Conservation (phyloP, 1,140 invertebrate species). For the Drosophila busckii region DNA sequence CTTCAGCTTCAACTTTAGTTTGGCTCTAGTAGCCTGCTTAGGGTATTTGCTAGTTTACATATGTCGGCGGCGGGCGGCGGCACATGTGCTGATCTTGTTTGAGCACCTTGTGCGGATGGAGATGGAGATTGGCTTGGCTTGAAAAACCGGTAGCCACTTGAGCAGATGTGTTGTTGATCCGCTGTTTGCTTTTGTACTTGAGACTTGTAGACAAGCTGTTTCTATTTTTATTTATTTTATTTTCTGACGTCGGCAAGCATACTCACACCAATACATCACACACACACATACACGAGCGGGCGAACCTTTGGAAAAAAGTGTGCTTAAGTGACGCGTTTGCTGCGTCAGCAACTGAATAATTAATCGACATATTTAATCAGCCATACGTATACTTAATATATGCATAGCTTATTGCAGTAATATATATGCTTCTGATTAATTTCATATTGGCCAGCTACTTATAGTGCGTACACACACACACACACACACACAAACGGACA, state of each 20-base stretch:
- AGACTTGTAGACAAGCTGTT: constrained; percentile 30
- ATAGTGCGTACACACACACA: no score
- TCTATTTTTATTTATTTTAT: constrained; percentile 21
- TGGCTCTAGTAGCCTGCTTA: no score
- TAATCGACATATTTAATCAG: constrained; percentile 65
- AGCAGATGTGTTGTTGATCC: constrained; percentile 15
- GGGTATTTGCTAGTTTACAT: no score
- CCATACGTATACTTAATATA: constrained; percentile 39
- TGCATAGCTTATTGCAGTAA: no score
- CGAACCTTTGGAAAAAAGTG: constrained; percentile 33
- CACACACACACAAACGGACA: no score
- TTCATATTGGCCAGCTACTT: no score
- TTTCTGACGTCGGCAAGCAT: constrained; percentile 56
- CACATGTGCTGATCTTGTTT: no score
- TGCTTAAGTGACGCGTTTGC: constrained; percentile 61
- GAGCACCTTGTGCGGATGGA: constrained; percentile 21
- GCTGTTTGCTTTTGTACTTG: constrained; percentile 25
- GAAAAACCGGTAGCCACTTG: constrained; percentile 33
- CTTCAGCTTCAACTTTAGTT: no score
- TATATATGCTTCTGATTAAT: no score
- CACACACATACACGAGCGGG: constrained; percentile 37
- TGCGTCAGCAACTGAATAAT: constrained; percentile 74
- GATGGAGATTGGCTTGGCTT: constrained; percentile 47
- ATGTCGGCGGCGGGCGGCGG: no score
- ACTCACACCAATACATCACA: constrained; percentile 34